Evolutionary conservation across 1,140 invertebrate species (phyloP).

Genomic region (Battus philenor): DNA sequence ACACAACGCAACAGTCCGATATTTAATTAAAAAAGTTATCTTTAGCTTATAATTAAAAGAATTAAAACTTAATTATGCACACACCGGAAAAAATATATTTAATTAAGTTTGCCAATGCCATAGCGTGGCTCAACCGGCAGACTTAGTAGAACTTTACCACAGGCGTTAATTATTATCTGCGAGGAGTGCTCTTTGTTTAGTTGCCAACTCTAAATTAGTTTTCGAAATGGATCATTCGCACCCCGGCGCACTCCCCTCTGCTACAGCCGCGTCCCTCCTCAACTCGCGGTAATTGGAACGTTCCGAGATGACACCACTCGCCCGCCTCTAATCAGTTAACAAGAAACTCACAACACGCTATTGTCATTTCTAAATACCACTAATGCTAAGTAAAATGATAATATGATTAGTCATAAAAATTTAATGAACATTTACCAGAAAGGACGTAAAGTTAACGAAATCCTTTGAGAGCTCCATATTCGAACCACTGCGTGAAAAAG

Average conservation of each 20-base stretch:
- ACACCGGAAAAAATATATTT: constrained; percentile 52
- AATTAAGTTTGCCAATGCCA: constrained; percentile 62
- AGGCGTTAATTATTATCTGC: constrained; percentile 76
- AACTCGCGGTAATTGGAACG: constrained; percentile 68
- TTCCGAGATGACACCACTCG: constrained; percentile 72
- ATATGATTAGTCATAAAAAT: no score
- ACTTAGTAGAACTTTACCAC: constrained; percentile 74
- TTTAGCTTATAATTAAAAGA: constrained; percentile 19
- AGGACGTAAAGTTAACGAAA: no score
- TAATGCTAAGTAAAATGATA: no score
- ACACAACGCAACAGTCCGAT: constrained; percentile 6
- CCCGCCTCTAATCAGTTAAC: constrained; percentile 72
- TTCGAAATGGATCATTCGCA: constrained; percentile 75
- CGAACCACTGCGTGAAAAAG: no score
- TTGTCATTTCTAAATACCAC: constrained; percentile 51
- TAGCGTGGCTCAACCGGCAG: constrained; percentile 59
- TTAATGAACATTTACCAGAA: no score
- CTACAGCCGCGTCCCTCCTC: constrained; percentile 16
- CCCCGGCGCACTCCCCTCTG: constrained; percentile 42
- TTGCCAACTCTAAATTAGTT: constrained; percentile 76
- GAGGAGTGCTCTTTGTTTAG: constrained; percentile 75
- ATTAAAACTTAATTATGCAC: constrained; percentile 29
- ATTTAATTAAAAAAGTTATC: constrained; percentile 14
- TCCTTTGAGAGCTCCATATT: no score
- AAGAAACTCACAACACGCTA: constrained; percentile 60